A percentile compares a stretch with the other conserved stretches of the same genome.
Conservation (phyloP, 2,113 vertebrate genomes). For the Alces alces region DNA sequence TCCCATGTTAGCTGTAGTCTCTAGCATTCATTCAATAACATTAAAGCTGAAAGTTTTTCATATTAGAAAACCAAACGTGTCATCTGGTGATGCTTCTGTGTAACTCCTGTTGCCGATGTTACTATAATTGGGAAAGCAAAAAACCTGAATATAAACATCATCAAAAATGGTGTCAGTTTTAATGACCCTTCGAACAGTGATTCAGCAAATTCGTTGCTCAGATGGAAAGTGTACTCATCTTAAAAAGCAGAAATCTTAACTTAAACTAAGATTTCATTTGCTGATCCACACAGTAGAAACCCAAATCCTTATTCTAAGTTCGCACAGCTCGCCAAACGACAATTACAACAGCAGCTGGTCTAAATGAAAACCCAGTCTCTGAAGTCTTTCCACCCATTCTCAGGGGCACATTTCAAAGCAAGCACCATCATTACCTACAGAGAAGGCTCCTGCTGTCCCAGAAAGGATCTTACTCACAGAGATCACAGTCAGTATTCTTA, state of each 20-base stretch:
- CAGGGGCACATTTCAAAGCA: slow-evolving; percentile 58
- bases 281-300: not conserved
- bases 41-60: slow-evolving; percentile 18
- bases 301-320: not conserved
- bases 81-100: slow-evolving; percentile 4
- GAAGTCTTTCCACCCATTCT: slow-evolving; percentile 44
- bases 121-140: slow-evolving; percentile 50
- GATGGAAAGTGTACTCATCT: slow-evolving; percentile 13
- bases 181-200: slow-evolving; percentile 37
- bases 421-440: slow-evolving; percentile 26
- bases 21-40: slow-evolving; percentile 17
- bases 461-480: slow-evolving; percentile 45
- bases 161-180: slow-evolving; percentile 51
- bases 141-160: slow-evolving; percentile 40
- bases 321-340: not conserved
- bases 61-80: slow-evolving; percentile 49
- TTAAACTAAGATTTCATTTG: slow-evolving; percentile 14
- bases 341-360: not conserved
- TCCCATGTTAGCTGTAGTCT: not conserved
- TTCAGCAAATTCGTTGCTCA: slow-evolving; percentile 10
- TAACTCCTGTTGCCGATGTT: slow-evolving; percentile 37
- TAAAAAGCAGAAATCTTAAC: slow-evolving; percentile 23
- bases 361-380: slow-evolving; percentile 41
- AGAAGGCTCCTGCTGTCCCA: slow-evolving; percentile 57
- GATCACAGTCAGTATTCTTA: slow-evolving; percentile 36